Base-by-base conservation (phyloP, 2,797 vertebrate genomes). In the Spea hammondii region DNA sequence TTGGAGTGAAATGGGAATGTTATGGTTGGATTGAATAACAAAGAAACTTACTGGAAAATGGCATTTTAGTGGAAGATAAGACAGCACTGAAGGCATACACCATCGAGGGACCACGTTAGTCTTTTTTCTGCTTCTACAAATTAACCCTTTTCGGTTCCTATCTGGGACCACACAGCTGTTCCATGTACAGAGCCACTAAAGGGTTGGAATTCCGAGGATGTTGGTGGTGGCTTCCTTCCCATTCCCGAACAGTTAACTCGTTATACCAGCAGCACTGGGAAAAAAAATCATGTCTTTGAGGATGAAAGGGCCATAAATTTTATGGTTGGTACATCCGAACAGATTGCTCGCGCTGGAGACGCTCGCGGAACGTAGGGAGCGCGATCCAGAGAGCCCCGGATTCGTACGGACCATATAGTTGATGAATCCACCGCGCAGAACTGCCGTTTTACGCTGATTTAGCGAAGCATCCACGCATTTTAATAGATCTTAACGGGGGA, bases 391-490 rank as follows among this genome's bases (percentile, higher is more conserved):
- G 44, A 45, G 7, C 46, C n/a, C 64, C 50, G 64, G 45, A 69
- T 44, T 57, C 51, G 59, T 65, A 80, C 46, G 79, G 67, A 51
- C 71, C 79, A 80, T 80, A 80, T 76, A 76, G 67, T 65, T 71
- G 60, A 67, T 69, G 68, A 75, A 76, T 65, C 67, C 55, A 65
- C 76, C 59, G 67, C 79, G 48, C 68, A 76, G 68, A 65, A 73
- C 70, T 50, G 32, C 51, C 70, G 73, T 72, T 79, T 79, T 76
- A 76, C 75, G 79, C 79, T 80, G 79, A 80, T 76, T 75, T 80
- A 57, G 72, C 78, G 54, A 64, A 70, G 78, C 72, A 65, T 80
- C 78, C 65, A 65, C 65, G 78, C 72, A 47, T 64, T 75, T 74
- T 75, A 80, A 80, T 80, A 76, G 73, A 73, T 68, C 65, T 2